These are phyloP conservation scores for Gonioctena quinquepunctata DNA, from an alignment of 1,140 invertebrate genomes.

Conservation along the genomic window DNA sequence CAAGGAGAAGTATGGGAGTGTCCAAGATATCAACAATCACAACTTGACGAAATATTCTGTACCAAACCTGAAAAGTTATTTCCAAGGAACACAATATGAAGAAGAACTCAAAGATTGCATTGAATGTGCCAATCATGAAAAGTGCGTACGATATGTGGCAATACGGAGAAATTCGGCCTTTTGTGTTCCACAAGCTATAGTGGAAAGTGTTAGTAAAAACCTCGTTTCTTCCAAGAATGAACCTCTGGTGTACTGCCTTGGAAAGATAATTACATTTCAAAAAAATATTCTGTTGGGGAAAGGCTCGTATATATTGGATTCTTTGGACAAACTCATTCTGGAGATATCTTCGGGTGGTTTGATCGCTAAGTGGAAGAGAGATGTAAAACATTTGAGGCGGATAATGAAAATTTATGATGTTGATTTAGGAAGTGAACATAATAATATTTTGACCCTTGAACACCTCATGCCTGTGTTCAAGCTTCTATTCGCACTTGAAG, in stretches of 20 bases:
- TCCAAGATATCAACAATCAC: neutral
- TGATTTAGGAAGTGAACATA: neutral
- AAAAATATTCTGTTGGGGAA: neutral
- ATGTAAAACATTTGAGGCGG: neutral
- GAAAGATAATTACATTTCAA: neutral
- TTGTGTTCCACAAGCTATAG: neutral
- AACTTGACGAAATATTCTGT: neutral
- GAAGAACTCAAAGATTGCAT: neutral
- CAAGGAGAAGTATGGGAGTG: neutral
- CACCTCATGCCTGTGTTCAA: neutral
- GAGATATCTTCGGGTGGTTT: neutral
- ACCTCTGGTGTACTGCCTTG: neutral
- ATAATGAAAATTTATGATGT: neutral
- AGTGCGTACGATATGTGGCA: neutral
- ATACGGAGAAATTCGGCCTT: neutral
- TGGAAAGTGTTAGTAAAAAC: neutral
- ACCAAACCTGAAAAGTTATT: neutral
- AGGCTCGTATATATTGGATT: neutral
- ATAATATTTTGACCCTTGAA: neutral
- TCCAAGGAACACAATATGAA: neutral
- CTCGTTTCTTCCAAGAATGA: neutral
- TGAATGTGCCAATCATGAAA: neutral
- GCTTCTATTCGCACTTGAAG: neutral
- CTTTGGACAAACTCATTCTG: neutral
- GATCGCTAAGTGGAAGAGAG: neutral